A percentile compares a stretch with the other conserved stretches of the same genome.
phyloP scores from a whole-genome alignment of 2,113 vertebrate species.

The Hippoglossus stenolepis region DNA sequence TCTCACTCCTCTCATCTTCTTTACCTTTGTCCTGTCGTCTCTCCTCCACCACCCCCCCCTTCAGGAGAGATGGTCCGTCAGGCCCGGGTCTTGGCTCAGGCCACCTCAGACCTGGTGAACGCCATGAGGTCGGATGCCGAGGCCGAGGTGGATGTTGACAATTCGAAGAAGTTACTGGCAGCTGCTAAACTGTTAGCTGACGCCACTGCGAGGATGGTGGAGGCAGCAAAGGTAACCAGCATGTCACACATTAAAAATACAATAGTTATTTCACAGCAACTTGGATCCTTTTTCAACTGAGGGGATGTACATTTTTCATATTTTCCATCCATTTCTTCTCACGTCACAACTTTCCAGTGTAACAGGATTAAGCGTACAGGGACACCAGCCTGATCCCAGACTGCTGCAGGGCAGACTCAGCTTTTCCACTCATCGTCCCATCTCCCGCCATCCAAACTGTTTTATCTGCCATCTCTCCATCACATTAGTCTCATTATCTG shows the following conservation, averaged over 20 bases:
- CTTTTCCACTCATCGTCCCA: conserved; percentile 12
- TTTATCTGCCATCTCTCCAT: conserved; percentile 39
- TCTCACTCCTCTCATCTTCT: background rate
- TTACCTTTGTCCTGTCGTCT: background rate
- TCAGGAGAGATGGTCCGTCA: conserved; percentile 98
- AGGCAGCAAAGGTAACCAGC: conserved; percentile 93
- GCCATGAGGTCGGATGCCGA: conserved; percentile 98
- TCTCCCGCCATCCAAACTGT: conserved; percentile 28
- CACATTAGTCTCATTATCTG: conserved; percentile 54
- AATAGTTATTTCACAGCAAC: background rate
- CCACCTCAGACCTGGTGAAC: conserved; percentile 96
- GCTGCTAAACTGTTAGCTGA: conserved; percentile 96
- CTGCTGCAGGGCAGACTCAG: conserved; percentile 16
- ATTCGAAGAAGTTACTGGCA: conserved; percentile 96
- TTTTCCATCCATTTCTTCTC: background rate
- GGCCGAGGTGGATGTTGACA: conserved; percentile 96
- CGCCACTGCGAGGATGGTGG: conserved; percentile 98
- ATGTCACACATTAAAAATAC: background rate
- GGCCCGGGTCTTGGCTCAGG: conserved; percentile 94
- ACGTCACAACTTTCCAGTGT: background rate
- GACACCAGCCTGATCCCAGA: background rate
- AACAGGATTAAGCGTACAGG: conserved; percentile 11
- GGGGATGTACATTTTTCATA: background rate
- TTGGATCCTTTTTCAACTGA: background rate
- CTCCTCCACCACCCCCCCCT: background rate